Conservation (phyloP, 2,888 invertebrate genomes). For the Cosmorhoe ocellata region DNA sequence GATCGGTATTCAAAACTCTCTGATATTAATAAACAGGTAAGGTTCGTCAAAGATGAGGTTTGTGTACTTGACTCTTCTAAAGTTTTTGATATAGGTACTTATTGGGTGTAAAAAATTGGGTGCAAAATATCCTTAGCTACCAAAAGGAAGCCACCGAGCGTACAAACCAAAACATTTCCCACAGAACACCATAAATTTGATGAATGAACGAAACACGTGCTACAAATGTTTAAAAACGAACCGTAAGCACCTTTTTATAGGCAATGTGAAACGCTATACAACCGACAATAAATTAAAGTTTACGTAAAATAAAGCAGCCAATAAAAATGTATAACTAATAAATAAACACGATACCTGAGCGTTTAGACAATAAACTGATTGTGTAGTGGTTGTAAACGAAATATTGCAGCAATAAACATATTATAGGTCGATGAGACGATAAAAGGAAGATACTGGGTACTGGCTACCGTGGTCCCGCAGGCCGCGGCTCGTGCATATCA, state of each 20-base stretch:
- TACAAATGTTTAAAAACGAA: conserved; percentile 80
- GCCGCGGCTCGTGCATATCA: conserved; percentile 41
- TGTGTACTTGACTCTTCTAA: too few relatives aligned
- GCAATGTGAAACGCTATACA: conserved; percentile 80
- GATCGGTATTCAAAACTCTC: too few relatives aligned
- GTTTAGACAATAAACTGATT: conserved; percentile 79
- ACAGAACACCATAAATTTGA: conserved; percentile 80
- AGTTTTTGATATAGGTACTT: too few relatives aligned
- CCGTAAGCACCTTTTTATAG: conserved; percentile 81
- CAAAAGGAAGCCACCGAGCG: conserved; percentile 47
- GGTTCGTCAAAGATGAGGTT: too few relatives aligned
- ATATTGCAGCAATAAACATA: conserved; percentile 81
- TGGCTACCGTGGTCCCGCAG: conserved; percentile 27
- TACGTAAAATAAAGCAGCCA: conserved; percentile 80
- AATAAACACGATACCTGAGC: conserved; percentile 82
- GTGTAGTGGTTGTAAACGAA: conserved; percentile 79
- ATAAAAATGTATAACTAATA: conserved; percentile 83
- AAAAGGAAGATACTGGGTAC: conserved; percentile 48
- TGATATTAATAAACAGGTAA: too few relatives aligned
- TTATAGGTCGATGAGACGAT: conserved; percentile 76
- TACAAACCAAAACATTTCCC: conserved; percentile 76
- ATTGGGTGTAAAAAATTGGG: too few relatives aligned
- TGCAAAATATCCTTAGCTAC: conserved; percentile 22
- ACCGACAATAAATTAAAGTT: conserved; percentile 81
- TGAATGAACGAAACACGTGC: conserved; percentile 82